Evolutionary conservation across 2,888 invertebrate species (phyloP).

Genomic region (Emesis furor): DNA sequence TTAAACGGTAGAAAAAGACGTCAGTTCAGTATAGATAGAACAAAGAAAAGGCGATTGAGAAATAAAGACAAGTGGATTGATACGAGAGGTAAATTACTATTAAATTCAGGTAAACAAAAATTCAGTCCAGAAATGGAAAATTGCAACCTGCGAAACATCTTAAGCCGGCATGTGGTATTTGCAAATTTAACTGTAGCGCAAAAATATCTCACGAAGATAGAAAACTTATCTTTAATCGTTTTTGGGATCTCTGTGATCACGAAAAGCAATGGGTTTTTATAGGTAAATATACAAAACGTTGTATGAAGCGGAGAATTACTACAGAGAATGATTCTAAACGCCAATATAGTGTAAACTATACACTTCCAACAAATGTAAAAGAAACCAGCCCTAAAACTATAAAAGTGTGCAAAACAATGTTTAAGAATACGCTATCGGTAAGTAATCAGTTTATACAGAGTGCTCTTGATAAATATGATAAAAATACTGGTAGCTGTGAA

Average conservation of each 20-base stretch:
- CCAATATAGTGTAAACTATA: neutral
- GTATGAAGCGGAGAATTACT: constrained; percentile 8
- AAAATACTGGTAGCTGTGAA: constrained; percentile 10
- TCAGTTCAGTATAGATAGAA: neutral
- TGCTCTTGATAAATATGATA: constrained; percentile 11
- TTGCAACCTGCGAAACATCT: constrained; percentile 4
- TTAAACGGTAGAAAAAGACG: neutral
- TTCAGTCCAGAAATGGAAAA: neutral
- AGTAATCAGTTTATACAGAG: constrained; percentile 14
- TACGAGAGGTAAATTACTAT: neutral
- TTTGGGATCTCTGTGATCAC: constrained; percentile 3
- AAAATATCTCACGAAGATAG: constrained; percentile 7
- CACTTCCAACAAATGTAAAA: constrained; percentile 11
- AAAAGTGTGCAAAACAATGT: neutral
- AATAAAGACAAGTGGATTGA: constrained; percentile 4
- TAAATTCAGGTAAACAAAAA: neutral
- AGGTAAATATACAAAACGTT: constrained; percentile 11
- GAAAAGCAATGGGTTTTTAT: constrained; percentile 11
- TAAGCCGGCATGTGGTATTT: constrained; percentile 4
- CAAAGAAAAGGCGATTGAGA: constrained; percentile 3
- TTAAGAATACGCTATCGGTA: constrained; percentile 9
- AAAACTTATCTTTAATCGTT: constrained; percentile 7
- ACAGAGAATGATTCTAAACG: constrained; percentile 8
- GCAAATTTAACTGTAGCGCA: constrained; percentile 7
- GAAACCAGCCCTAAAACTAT: constrained; percentile 14